Percentiles rank a stretch among this genome's conserved stretches.
These are phyloP conservation scores for Amphipoea lucens DNA, from an alignment of 2,888 invertebrate genomes.

Conservation along the genomic window DNA sequence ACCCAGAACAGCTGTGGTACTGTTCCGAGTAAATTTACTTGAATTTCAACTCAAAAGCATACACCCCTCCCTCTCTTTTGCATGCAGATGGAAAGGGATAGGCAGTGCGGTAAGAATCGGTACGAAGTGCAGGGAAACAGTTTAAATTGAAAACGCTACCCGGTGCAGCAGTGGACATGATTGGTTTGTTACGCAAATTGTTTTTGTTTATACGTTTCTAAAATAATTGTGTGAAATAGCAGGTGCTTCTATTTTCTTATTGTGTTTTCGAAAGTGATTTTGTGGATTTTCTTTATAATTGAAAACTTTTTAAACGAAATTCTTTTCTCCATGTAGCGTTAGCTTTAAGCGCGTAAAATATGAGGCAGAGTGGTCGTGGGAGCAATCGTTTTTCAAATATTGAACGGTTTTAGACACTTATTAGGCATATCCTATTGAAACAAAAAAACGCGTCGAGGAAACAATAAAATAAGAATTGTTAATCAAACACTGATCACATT, in stretches of 20 bases:
- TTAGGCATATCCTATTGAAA: no score
- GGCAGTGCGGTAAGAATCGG: constrained; percentile 52
- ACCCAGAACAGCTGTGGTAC: constrained; percentile 56
- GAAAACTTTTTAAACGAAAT: not conserved
- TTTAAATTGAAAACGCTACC: constrained; percentile 71
- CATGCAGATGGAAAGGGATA: constrained; percentile 48
- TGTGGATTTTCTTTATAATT: not conserved
- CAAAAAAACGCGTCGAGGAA: not conserved
- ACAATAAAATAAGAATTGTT: not conserved
- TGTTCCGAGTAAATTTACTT: constrained; percentile 65
- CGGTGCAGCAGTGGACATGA: constrained; percentile 65
- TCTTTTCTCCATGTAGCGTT: not conserved
- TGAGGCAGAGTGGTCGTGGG: not conserved
- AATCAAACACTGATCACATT: no score
- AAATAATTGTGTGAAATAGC: constrained; percentile 48
- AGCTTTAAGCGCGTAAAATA: not conserved
- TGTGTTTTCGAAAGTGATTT: not conserved
- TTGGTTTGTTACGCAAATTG: constrained; percentile 73
- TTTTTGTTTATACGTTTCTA: constrained; percentile 60
- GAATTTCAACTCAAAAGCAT: constrained; percentile 59
- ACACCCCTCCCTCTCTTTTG: constrained; percentile 50
- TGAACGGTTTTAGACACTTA: no score
- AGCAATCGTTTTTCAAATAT: not conserved
- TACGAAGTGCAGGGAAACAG: constrained; percentile 56
- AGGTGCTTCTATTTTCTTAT: constrained; percentile 8